Base-by-base conservation (phyloP, 2,888 invertebrate genomes). In the Drosophila niveifrons region DNA sequence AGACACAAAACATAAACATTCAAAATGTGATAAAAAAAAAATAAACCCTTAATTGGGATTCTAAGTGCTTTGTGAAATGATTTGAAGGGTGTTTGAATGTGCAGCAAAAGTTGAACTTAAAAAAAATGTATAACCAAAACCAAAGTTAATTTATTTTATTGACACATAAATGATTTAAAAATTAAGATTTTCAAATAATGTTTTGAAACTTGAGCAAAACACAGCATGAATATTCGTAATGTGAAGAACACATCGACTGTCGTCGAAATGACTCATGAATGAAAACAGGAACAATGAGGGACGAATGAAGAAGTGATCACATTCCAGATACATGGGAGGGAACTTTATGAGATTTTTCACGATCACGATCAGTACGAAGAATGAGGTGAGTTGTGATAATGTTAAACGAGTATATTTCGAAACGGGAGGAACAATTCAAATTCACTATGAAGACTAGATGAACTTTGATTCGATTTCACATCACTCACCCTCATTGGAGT, bases 401-500 rank as follows among this genome's bases (percentile, higher is more conserved):
- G 10, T 46, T 34, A 28, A 36, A 6, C 36, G 36, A n/a, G n/a
- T 11, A 36, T 34, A 15, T 43, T 63, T 63, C 28, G 48, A 29
- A 44, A n/a, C 23, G 23, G 23, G 36, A 52, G 13, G 43, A 47
- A 23, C 29, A 55, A 56, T 13, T 56, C 34, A 34, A 44, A 41
- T 53, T 41, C 10, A 15, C 7, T 13, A 39, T 39, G 51, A 55
- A 31, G 13, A 56, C 55, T 43, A 43, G 44, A 66, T 75, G 70
- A 56, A 61, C 52, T 73, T 72, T 63, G 53, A 58, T 63, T 56
- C 6, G 46, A 48, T 61, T 59, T 69, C 66, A 66, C 79, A 82
- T 83, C 91, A 92, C 92, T 92, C 92, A 92, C 92, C 92, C 90
- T 92, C 92, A 82, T 90, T 91, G 76, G 92, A 88, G 80, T 92